A percentile compares a stretch with the other conserved stretches of the same genome.
Conservation (phyloP, 2,113 vertebrate genomes). For the Phaethornis superciliosus region DNA sequence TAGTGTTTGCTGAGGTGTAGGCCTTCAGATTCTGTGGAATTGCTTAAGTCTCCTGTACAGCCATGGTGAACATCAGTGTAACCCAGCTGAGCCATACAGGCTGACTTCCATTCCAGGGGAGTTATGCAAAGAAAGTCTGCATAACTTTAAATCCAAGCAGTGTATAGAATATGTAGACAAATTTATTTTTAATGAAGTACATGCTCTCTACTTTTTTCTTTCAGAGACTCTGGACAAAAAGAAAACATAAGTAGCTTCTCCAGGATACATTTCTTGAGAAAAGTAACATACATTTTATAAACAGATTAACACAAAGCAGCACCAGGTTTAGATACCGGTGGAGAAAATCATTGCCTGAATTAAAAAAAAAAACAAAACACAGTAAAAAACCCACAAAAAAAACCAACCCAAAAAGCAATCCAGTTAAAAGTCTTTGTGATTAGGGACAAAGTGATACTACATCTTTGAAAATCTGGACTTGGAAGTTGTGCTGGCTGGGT, state of each 20-base stretch:
- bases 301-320: not conserved
- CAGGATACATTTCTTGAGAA: conserved; percentile 23
- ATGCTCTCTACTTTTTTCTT: conserved; percentile 17
- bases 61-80: not conserved
- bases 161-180: not conserved
- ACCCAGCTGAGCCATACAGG: not conserved
- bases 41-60: not conserved
- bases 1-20: not conserved
- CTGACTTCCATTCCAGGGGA: not conserved
- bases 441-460: not conserved
- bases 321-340: not conserved
- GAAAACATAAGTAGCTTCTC: not conserved
- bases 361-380: not conserved
- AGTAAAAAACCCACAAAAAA: no score
- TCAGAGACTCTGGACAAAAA: not conserved
- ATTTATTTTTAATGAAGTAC: not conserved
- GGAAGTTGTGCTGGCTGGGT: not conserved
- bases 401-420: not conserved
- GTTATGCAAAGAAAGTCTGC: not conserved
- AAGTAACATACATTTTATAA: conserved; percentile 20
- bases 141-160: not conserved
- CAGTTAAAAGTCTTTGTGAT: conserved; percentile 33
- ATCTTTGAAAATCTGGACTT: not conserved
- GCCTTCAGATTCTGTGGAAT: not conserved
- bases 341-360: not conserved